Evolutionary conservation across 1,140 invertebrate species (phyloP), one percentile per base, ranked within the genome.

Genomic region (Alviniconcha marisindica): DNA sequence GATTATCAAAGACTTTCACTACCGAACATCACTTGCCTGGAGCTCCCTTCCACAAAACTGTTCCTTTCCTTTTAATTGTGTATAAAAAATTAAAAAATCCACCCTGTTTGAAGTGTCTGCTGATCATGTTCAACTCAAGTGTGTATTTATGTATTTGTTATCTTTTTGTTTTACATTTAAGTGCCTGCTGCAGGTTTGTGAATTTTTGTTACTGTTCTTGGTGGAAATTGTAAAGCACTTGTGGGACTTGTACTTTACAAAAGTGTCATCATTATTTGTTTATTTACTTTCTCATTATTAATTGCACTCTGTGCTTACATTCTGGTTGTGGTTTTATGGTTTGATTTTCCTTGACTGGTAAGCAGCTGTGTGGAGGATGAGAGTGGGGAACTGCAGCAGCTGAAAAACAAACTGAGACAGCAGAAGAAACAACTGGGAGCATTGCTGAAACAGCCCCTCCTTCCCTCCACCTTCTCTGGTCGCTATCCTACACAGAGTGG

Each of bases 401-500:
- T 83, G n/a, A 51, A 84, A 40, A 56, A 90, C 93, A 95, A 86
- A 86, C 69, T 90, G 93, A 95, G 86, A 86, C 91, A 1, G 95
- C 95, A 90, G 94, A 94, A 87, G 79, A 93, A 94, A 60, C 94
- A 95, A 56, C 90, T 97, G 10, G 91, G 93, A 5, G 74, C 90
- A 5, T 87, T 96, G 24, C 88, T 97, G 38, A 92, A 93, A 0
- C 94, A 95, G 84, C 95, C 95, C 1, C 87, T 97, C 15, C 95
- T 96, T 86, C 95, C 95, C 0, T 94, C 94, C 90, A 95, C 95
- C 1, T 96, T 96, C 88, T 96, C 95, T 81, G 96, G 95, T 80
- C 96, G 95, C 89, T 96, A 95, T 80, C 91, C 90, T 56, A 92
- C 91, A 1, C 86, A 88, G 79, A 85, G 84, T 0, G 91, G 91